phyloP scores from a whole-genome alignment of 2,113 vertebrate genomes.

The Pseudorasbora parva region DNA sequence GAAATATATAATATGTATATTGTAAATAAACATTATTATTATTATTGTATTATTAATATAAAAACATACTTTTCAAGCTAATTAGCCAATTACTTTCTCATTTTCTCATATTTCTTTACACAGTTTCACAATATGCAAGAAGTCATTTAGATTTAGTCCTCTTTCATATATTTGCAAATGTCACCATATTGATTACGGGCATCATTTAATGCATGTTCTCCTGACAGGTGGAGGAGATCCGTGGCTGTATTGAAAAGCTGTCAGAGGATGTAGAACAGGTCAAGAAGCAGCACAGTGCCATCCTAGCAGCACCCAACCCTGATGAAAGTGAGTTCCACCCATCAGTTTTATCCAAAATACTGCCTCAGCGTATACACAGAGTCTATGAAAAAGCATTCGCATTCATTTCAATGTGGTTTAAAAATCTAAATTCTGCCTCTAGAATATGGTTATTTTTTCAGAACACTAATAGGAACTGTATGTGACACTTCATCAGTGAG shows the following conservation, averaged over 20 bases:
- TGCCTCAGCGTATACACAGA: neutral
- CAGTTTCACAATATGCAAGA: neutral
- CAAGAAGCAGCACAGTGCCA: slow-evolving; percentile 94
- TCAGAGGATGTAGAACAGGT: slow-evolving; percentile 93
- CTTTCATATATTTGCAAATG: neutral
- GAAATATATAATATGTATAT: no score
- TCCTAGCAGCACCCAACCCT: slow-evolving; percentile 90
- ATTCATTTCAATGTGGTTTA: neutral
- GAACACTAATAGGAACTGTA: neutral
- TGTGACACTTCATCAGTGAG: neutral
- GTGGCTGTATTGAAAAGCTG: slow-evolving; percentile 91
- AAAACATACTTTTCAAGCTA: neutral
- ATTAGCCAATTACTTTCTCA: neutral
- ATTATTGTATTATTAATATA: neutral
- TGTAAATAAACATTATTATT: no score
- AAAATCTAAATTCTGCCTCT: neutral
- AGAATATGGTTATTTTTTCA: neutral
- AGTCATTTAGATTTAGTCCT: neutral
- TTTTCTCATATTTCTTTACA: no score
- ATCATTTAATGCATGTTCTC: neutral
- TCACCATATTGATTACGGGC: neutral
- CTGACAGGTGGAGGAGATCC: slow-evolving; percentile 89
- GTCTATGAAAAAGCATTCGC: neutral
- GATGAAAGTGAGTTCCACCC: slow-evolving; percentile 85
- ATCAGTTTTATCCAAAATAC: neutral